Base-by-base conservation (phyloP, 2,113 vertebrate species). In the Phrynocephalus versicolor region DNA sequence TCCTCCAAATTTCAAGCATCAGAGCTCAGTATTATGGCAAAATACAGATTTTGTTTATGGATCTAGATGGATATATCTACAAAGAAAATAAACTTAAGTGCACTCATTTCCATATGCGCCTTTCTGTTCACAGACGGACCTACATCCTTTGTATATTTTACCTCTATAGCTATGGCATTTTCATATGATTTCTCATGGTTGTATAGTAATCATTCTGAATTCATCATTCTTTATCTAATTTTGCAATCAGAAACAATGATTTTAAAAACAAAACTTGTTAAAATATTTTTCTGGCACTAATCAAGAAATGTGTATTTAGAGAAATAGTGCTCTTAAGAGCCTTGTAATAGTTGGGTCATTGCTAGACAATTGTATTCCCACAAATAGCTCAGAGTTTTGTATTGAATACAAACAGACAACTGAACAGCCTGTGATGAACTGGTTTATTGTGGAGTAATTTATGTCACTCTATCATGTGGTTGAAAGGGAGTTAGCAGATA, bases 1-100 rank as follows among this genome's bases (percentile, higher is more conserved):
- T 14, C 16, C 70, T 8, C 15, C 51, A 70, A 85, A 89, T 73
- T 89, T 85, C 62, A 92, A 90, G 72, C 14, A 73, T 91, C 85
- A 83, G 0, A 3, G 84, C 73, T 57, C 25, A 89, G 91, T 58
- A 90, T 72, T 85, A 60, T 85, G 65, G 64, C 27, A 35, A 85
- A 84, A 87, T 45, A 41, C 19, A 25, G 57, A 35, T 2, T 79
- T 6, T 33, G 71, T 73, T 7, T 71, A n/a, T 57, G 74, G 30
- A 75, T 25, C 72, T 7, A 85, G 37, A 10, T 67, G 45, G 73
- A 83, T 74, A 27, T 8, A 60, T 88, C 35, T 0, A 2, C 0
- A 1, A 67, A 76, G 62, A 82, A 84, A 81, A 87, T 69, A 67
- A 78, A 33, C n/a, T 1, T 45, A 1, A 12, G 6, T 14, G 9